Evolutionary conservation across 2,113 vertebrate species (phyloP).

Genomic region (Oryzias javanicus): DNA sequence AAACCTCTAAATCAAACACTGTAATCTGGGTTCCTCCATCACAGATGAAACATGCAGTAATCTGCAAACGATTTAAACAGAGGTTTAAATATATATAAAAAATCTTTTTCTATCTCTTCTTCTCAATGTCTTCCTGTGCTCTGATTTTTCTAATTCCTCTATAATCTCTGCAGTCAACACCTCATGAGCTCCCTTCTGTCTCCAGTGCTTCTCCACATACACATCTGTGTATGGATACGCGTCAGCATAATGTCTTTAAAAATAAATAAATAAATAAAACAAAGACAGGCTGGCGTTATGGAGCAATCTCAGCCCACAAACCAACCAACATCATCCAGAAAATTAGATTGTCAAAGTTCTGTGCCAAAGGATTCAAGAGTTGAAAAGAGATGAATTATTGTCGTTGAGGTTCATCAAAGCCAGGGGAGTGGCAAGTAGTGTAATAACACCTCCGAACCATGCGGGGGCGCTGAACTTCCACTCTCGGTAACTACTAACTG

Average conservation of each 20-base stretch:
- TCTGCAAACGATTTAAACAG: slow-evolving; percentile 58
- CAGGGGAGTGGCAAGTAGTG: too few relatives aligned
- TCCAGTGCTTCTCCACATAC: slow-evolving; percentile 19
- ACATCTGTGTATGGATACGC: slow-evolving; percentile 12
- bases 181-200: slow-evolving; percentile 60
- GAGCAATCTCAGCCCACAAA: background rate
- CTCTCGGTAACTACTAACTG: too few relatives aligned
- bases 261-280: slow-evolving; percentile 11
- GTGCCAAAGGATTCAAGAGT: too few relatives aligned
- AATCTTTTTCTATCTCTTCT: slow-evolving; percentile 9
- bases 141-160: slow-evolving; percentile 56
- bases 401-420: too few relatives aligned
- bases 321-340: slow-evolving; percentile 17
- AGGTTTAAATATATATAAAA: slow-evolving; percentile 61
- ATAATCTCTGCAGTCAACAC: slow-evolving; percentile 69
- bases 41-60: slow-evolving; percentile 61
- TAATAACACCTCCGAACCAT: too few relatives aligned
- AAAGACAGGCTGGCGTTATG: slow-evolving; percentile 16
- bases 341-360: background rate
- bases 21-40: slow-evolving; percentile 34
- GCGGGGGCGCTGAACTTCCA: too few relatives aligned
- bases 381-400: too few relatives aligned
- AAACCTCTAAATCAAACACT: slow-evolving; percentile 6
- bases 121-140: slow-evolving; percentile 30
- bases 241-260: slow-evolving; percentile 25